Percentiles rank a stretch among this genome's conserved stretches.
Evolutionary conservation across 2,113 vertebrate species (phyloP).

Genomic region (Oceanites oceanicus): DNA sequence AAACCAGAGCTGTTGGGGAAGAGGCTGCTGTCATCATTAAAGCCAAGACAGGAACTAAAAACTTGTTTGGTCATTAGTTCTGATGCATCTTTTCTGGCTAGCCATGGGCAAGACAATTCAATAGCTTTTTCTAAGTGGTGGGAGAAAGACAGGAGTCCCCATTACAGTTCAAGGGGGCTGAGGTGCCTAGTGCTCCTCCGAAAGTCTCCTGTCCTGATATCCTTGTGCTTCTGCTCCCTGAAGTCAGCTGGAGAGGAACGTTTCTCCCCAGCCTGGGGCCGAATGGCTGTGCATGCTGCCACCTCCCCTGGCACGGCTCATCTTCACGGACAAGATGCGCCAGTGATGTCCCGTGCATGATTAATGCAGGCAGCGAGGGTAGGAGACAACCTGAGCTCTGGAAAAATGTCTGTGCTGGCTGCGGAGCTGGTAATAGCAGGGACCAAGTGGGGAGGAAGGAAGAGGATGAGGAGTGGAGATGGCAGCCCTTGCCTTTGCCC

Average conservation of each 20-base stretch:
- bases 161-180: background rate
- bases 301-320: background rate
- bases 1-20: background rate
- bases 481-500: background rate
- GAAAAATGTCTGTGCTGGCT: background rate
- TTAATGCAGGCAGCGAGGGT: background rate
- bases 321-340: background rate
- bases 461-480: background rate
- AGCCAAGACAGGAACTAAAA: background rate
- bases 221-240: background rate
- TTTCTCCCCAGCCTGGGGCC: rapidly evolving
- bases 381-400: background rate
- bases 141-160: background rate
- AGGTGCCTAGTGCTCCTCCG: background rate
- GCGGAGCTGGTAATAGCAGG: background rate
- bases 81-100: background rate
- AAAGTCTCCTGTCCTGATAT: background rate
- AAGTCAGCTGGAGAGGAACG: background rate
- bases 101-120: background rate
- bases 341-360: background rate
- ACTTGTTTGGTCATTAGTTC: background rate
- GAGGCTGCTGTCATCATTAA: background rate
- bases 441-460: background rate
- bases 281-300: background rate
- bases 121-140: background rate